Evolutionary conservation across 92 coral and sea anemone genomes (phyloP).

Genomic region (Porites lobata): DNA sequence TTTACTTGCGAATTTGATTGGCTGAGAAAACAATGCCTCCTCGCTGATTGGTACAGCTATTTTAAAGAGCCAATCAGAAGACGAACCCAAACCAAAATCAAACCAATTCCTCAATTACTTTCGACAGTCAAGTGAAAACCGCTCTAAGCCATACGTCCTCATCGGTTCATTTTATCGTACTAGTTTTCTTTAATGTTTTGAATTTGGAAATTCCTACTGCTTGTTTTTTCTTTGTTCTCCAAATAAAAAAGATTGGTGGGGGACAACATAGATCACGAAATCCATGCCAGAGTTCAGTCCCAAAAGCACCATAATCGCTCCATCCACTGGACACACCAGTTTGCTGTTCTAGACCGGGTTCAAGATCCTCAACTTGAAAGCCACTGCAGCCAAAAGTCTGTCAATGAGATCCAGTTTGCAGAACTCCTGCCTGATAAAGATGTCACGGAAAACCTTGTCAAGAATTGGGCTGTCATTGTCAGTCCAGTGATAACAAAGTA

Average conservation of each 20-base stretch:
- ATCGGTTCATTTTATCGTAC: no score
- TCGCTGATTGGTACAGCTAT: no score
- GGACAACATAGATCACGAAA: slow-evolving; percentile 72
- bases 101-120: no score
- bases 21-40: no score
- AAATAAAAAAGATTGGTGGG: slow-evolving; percentile 56
- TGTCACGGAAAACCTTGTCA: slow-evolving; percentile 57
- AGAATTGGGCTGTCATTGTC: slow-evolving; percentile 71
- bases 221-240: no score
- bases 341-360: slow-evolving; percentile 50
- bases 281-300: slow-evolving; percentile 66
- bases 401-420: slow-evolving; percentile 52
- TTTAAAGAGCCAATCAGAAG: no score
- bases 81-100: no score
- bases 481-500: slow-evolving; percentile 71
- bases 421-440: slow-evolving; percentile 70
- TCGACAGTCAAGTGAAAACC: no score
- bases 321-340: slow-evolving; percentile 83
- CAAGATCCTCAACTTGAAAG: slow-evolving; percentile 61
- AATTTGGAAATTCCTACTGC: no score
- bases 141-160: no score
- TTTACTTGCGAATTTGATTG: no score
- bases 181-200: no score
- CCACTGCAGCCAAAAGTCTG: slow-evolving; percentile 39
- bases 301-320: slow-evolving; percentile 49